A percentile compares a stretch with the other conserved stretches of the same genome.
These are phyloP conservation scores for Callyntrura sp. DNA, from an alignment of 2,888 invertebrate species.

Conservation along the genomic window DNA sequence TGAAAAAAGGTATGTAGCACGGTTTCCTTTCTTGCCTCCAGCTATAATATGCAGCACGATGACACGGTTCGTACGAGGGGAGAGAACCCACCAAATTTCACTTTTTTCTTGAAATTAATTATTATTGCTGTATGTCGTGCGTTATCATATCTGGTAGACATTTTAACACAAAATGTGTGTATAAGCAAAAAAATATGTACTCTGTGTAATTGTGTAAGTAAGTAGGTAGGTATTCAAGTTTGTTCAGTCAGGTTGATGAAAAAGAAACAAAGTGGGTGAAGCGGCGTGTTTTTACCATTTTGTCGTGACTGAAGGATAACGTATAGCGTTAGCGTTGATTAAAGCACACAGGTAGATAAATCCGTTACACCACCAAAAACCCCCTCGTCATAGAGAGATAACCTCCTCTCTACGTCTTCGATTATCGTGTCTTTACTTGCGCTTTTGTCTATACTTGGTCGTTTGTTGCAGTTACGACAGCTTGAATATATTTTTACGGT, in stretches of 20 bases:
- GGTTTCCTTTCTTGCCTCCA: constrained; percentile 30
- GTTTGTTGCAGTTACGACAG: background rate
- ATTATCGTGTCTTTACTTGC: too few species aligned
- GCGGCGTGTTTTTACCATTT: background rate
- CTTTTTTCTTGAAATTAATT: constrained; percentile 33
- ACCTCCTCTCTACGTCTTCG: too few species aligned
- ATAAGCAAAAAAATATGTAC: background rate
- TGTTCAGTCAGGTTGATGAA: constrained; percentile 1
- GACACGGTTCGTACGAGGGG: background rate
- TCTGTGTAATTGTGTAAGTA: constrained; percentile 11
- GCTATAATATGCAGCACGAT: constrained; percentile 14
- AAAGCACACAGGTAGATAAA: constrained; percentile 22
- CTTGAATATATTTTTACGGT: background rate
- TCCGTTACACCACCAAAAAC: constrained; percentile 44
- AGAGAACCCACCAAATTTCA: constrained; percentile 21
- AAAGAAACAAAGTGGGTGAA: constrained; percentile 47
- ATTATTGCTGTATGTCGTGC: constrained; percentile 18
- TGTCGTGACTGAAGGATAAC: constrained; percentile 24
- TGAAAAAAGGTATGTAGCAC: background rate
- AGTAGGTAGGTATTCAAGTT: constrained; percentile 28
- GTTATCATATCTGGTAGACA: background rate
- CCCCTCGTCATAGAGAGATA: background rate
- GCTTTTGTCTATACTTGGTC: too few species aligned
- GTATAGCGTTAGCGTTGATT: background rate
- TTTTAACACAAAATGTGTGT: constrained; percentile 22